Percentiles rank a stretch among this genome's conserved stretches.
Conservation (phyloP, 2,797 vertebrate species). For the Pogoniulus pusillus region DNA sequence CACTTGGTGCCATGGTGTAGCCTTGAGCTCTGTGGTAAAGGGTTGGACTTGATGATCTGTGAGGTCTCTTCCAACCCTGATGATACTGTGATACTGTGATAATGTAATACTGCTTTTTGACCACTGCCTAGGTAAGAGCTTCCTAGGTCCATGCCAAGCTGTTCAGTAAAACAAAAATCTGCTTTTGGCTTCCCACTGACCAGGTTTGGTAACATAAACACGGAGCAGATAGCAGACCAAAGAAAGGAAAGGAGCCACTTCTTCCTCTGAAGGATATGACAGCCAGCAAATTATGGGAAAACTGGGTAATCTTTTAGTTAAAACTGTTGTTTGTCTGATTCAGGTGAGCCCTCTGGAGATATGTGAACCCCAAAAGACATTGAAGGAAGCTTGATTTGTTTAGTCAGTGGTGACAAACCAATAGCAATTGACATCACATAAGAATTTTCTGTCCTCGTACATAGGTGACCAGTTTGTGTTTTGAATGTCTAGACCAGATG, state of each 20-base stretch:
- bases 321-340: background rate
- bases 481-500: background rate
- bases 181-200: background rate
- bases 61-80: too few species aligned
- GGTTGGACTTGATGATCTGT: too few species aligned
- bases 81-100: too few species aligned
- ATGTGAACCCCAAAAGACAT: background rate
- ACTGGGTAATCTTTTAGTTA: background rate
- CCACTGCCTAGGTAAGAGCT: background rate
- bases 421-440: background rate
- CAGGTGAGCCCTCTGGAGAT: background rate
- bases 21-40: too few species aligned
- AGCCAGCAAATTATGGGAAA: background rate
- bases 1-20: too few species aligned
- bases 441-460: background rate
- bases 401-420: background rate
- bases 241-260: background rate
- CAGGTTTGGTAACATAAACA: background rate
- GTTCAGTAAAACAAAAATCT: background rate
- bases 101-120: background rate
- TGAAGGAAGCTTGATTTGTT: background rate
- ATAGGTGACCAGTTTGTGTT: background rate
- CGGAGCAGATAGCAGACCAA: background rate
- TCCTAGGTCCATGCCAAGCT: background rate
- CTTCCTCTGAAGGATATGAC: background rate